Base-by-base conservation (phyloP, 2,888 invertebrate genomes). In the Tenthredo amoena region DNA sequence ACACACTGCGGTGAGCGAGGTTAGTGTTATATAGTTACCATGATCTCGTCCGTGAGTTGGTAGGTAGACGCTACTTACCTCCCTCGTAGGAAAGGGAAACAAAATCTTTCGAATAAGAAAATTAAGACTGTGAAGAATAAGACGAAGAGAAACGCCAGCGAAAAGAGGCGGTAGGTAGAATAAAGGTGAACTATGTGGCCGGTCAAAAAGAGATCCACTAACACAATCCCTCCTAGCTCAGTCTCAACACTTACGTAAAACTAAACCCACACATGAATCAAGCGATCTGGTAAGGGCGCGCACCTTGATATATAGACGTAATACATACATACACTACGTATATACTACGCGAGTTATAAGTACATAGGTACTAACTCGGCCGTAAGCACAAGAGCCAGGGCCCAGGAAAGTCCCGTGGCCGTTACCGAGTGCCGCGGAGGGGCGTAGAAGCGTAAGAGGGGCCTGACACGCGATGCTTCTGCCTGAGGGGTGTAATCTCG, bases 391-490 rank as follows among this genome's bases (percentile, higher is more conserved):
- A 86, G 77, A 55, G 50, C 77, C 40, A 82, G 40, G 76, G 86
- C 84, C 85, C 86, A 87, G 84, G 88, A 88, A 88, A 77, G 77
- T 47, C 77, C 77, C 77, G 77, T 74, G 74, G 68, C 68, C 68
- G 68, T 40, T 74, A 74, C 81, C 62, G 74, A 87, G 81, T 85
- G 84, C 79, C 88, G 87, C 85, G 87, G 86, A 86, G 87, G 87
- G 86, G 86, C 77, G 50, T 68, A 86, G 89, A 89, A 90, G 86
- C 81, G 90, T 90, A 91, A 92, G 92, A 92, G 93, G 92, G 92
- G 92, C 90, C 92, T 92, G 93, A 92, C 93, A 92, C 91, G 94
- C 93, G 92, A 93, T 93, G 92, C 92, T 91, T 90, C 68, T 83
- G 92, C 92, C 93, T 88, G 91, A 89, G 90, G 93, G 93, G 91